A percentile compares a stretch with the other conserved stretches of the same genome.
phyloP scores from a whole-genome alignment of 2,797 vertebrate species.

The Myripristis murdjan region DNA sequence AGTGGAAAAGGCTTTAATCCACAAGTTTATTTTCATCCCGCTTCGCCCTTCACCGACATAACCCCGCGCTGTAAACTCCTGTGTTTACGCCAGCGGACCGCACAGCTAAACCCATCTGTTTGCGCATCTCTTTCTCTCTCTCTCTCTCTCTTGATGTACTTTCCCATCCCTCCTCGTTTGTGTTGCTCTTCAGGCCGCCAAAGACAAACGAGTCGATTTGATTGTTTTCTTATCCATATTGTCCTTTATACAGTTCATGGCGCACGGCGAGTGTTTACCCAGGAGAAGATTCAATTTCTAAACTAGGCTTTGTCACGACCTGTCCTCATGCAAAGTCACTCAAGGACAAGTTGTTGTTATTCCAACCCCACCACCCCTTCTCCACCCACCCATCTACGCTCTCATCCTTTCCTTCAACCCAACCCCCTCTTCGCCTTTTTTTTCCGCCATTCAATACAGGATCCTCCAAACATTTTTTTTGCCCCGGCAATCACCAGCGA shows the following conservation, averaged over 20 bases:
- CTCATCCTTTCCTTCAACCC: constrained; percentile 17
- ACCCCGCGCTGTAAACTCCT: background rate
- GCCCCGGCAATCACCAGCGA: constrained; percentile 60
- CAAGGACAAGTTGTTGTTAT: constrained; percentile 69
- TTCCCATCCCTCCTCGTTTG: constrained; percentile 24
- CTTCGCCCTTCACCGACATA: background rate
- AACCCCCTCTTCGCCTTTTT: background rate
- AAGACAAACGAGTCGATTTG: constrained; percentile 37
- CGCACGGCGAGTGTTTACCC: constrained; percentile 39
- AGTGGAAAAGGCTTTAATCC: background rate
- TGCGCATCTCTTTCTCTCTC: constrained; percentile 16
- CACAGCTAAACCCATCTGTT: constrained; percentile 21
- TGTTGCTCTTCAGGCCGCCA: constrained; percentile 20
- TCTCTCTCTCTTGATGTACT: background rate
- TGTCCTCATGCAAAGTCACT: constrained; percentile 53
- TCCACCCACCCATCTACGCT: background rate
- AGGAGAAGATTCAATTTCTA: constrained; percentile 58
- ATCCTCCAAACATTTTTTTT: constrained; percentile 22
- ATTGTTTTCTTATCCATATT: constrained; percentile 28
- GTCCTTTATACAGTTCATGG: constrained; percentile 28
- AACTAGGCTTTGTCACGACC: constrained; percentile 42
- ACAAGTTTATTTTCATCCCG: background rate
- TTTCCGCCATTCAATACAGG: constrained; percentile 10
- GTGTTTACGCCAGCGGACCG: constrained; percentile 31
- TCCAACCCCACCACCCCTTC: background rate